phyloP scores from a whole-genome alignment of 2,113 vertebrate species.

The Phrynosoma blainvillii region DNA sequence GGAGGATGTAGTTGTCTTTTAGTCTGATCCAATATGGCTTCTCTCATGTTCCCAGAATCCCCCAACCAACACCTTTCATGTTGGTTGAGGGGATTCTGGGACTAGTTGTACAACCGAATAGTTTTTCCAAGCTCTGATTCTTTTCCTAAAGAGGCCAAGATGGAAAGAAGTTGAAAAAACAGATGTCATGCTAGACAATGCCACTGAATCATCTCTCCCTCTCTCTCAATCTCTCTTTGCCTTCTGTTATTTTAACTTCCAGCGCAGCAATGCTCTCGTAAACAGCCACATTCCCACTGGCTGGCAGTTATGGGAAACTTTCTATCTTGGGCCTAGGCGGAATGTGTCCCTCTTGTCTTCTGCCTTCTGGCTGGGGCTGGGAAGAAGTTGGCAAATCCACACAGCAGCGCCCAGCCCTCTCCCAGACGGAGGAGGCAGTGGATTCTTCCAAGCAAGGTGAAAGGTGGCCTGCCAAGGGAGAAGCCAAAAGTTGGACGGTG shows the following conservation, averaged over 20 bases:
- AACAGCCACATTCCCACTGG: constrained; percentile 67
- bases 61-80: no score
- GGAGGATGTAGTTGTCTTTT: no score
- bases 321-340: constrained; percentile 72
- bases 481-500: constrained; percentile 5
- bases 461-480: neutral
- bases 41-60: no score
- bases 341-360: constrained; percentile 53
- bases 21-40: no score
- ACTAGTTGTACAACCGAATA: no score
- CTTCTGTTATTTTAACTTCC: constrained; percentile 70
- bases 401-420: neutral
- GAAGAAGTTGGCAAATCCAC: constrained; percentile 31
- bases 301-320: constrained; percentile 69
- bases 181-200: neutral
- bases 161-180: neutral
- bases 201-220: neutral
- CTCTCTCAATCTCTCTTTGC: neutral
- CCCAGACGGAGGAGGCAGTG: neutral
- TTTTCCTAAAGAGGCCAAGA: no score
- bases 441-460: constrained; percentile 36
- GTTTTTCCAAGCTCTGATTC: neutral
- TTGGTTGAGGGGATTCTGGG: no score
- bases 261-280: constrained; percentile 61
- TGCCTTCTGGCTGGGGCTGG: constrained; percentile 52